phyloP scores from a whole-genome alignment of 2,888 invertebrate genomes.

The Allophyes oxyacanthae region DNA sequence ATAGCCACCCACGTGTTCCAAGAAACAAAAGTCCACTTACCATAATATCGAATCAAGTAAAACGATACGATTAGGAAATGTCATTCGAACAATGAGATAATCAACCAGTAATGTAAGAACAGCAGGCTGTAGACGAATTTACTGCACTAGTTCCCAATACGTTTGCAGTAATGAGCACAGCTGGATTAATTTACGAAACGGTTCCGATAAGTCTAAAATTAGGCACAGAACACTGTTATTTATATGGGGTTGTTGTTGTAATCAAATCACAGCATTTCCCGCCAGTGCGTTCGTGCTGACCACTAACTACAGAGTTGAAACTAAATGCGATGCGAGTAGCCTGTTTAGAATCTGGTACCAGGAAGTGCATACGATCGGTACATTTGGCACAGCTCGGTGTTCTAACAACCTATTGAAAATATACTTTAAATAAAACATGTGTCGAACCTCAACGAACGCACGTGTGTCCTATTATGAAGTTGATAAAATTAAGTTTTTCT shows the following conservation, averaged over 20 bases:
- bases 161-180: conserved; percentile 22
- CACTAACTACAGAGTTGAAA: conserved; percentile 64
- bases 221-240: conserved; percentile 68
- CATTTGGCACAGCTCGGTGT: conserved; percentile 75
- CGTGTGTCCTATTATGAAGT: conserved; percentile 16
- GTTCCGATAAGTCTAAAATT: conserved; percentile 74
- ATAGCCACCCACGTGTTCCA: conserved; percentile 57
- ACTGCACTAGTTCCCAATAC: conserved; percentile 11
- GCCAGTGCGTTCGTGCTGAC: conserved; percentile 62
- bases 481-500: background rate
- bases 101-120: conserved; percentile 52
- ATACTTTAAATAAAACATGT: conserved; percentile 58
- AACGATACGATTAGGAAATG: conserved; percentile 71
- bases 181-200: conserved; percentile 65
- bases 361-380: conserved; percentile 68
- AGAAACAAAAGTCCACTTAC: conserved; percentile 71
- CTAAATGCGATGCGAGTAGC: conserved; percentile 61
- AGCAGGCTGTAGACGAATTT: conserved; percentile 49
- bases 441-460: conserved; percentile 22
- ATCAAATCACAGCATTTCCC: conserved; percentile 66
- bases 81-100: conserved; percentile 68
- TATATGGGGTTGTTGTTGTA: conserved; percentile 68
- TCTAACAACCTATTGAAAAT: conserved; percentile 64
- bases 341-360: conserved; percentile 67
- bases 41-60: conserved; percentile 68